phyloP scores from a whole-genome alignment of 2,888 invertebrate genomes.

The Macropis europaea region DNA sequence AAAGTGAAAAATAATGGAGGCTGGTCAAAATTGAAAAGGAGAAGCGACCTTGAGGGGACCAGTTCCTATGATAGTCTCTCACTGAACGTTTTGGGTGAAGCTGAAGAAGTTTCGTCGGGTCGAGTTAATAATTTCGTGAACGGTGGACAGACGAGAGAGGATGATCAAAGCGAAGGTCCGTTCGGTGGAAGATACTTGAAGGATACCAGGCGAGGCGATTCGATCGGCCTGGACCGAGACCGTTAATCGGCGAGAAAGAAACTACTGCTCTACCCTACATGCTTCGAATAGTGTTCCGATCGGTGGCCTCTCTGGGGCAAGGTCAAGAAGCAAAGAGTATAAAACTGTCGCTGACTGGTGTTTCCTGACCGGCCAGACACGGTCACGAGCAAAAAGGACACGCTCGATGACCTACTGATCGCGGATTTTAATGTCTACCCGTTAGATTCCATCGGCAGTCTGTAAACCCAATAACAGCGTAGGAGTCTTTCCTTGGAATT shows the following conservation, averaged over 20 bases:
- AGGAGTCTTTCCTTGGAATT: background rate
- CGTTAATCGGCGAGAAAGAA: conserved; percentile 57
- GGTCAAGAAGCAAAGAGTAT: conserved; percentile 67
- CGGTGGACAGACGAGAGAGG: too few species aligned
- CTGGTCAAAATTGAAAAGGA: too few species aligned
- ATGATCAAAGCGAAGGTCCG: too few species aligned
- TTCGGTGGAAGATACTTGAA: conserved; percentile 41
- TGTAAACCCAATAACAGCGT: background rate
- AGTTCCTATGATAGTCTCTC: too few species aligned
- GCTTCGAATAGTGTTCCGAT: conserved; percentile 56
- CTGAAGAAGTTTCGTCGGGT: too few species aligned
- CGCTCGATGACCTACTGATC: conserved; percentile 56
- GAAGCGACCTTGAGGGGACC: too few species aligned
- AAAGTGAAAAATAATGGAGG: too few species aligned
- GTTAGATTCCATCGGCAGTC: background rate
- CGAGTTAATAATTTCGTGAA: too few species aligned
- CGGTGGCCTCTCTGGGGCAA: conserved; percentile 66
- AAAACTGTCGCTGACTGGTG: conserved; percentile 61
- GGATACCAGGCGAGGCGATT: conserved; percentile 47
- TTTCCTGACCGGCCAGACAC: conserved; percentile 32
- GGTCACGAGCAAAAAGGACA: conserved; percentile 42
- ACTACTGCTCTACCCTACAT: conserved; percentile 55
- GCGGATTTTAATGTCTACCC: conserved; percentile 38
- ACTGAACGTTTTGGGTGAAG: too few species aligned
- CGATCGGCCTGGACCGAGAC: conserved; percentile 55